A percentile compares a stretch with the other conserved stretches of the same genome.
phyloP scores from a whole-genome alignment of 2,888 invertebrate genomes.

The Euproctis similis region DNA sequence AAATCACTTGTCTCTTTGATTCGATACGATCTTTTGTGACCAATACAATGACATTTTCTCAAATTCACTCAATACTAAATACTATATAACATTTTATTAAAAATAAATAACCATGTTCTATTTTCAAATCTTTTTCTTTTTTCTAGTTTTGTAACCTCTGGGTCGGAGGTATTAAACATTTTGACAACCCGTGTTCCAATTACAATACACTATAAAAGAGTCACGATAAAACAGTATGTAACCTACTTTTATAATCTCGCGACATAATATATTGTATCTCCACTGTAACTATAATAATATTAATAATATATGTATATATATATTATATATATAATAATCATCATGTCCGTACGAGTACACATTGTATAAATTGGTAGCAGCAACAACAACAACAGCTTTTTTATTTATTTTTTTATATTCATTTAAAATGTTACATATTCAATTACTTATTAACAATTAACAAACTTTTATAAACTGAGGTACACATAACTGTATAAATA shows the following conservation, averaged over 20 bases:
- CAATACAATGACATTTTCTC: no score
- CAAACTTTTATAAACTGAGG: slow-evolving; percentile 34
- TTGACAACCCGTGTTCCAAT: slow-evolving; percentile 3
- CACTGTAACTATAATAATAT: slow-evolving; percentile 29
- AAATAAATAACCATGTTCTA: no score
- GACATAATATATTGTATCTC: slow-evolving; percentile 15
- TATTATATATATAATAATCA: slow-evolving; percentile 32
- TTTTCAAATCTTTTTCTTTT: no score
- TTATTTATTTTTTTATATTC: no score
- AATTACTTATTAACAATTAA: slow-evolving; percentile 47
- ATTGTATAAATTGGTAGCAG: slow-evolving; percentile 71
- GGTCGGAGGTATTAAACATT: no score
- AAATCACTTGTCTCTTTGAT: no score
- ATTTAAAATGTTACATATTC: slow-evolving; percentile 56
- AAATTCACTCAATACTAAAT: no score
- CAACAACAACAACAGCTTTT: slow-evolving; percentile 76
- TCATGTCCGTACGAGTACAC: slow-evolving; percentile 53
- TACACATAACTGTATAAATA: slow-evolving; percentile 7
- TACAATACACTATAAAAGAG: slow-evolving; percentile 8
- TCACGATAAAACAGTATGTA: slow-evolving; percentile 33
- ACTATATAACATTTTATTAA: no score
- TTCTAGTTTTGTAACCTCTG: no score
- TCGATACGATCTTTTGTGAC: no score
- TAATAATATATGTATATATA: no score
- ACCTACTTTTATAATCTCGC: no score